Conservation (phyloP, 1,140 invertebrate genomes). For the Luehdorfia chinensis region DNA sequence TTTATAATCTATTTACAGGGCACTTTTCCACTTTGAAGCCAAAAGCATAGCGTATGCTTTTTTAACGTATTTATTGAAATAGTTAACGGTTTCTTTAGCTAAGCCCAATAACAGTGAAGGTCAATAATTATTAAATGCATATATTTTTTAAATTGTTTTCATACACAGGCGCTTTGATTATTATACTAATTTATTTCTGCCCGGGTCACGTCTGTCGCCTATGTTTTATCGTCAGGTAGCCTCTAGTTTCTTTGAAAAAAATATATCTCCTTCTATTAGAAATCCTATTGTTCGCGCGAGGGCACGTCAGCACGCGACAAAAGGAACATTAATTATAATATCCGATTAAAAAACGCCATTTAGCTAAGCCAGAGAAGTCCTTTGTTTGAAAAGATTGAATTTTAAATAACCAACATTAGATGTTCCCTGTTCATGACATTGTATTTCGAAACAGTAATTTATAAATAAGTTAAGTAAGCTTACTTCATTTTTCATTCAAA, state of each 20-base stretch:
- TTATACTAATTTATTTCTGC: slow-evolving; percentile 64
- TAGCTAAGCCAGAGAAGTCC: slow-evolving; percentile 61
- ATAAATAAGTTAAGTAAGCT: background rate
- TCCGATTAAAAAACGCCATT: slow-evolving; percentile 78
- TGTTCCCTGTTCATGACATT: slow-evolving; percentile 37
- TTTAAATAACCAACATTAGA: slow-evolving; percentile 66
- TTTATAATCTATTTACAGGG: too few species aligned
- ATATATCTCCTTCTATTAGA: slow-evolving; percentile 73
- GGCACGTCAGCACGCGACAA: slow-evolving; percentile 73
- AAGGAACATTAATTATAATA: slow-evolving; percentile 79
- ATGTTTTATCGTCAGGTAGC: slow-evolving; percentile 71
- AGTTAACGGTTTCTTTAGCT: too few species aligned
- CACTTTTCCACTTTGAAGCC: too few species aligned
- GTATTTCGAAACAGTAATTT: slow-evolving; percentile 36
- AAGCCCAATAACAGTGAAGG: too few species aligned
- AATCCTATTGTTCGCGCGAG: slow-evolving; percentile 71
- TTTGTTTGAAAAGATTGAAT: slow-evolving; percentile 76
- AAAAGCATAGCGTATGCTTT: too few species aligned
- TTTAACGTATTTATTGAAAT: too few species aligned
- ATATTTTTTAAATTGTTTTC: too few species aligned
- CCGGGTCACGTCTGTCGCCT: slow-evolving; percentile 49
- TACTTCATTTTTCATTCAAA: too few species aligned
- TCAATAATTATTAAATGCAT: too few species aligned
- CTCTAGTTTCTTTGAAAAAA: slow-evolving; percentile 66
- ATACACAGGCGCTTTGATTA: slow-evolving; percentile 31